Conservation (phyloP, 2,797 vertebrate species). For the Melanotaenia maccullochi region DNA sequence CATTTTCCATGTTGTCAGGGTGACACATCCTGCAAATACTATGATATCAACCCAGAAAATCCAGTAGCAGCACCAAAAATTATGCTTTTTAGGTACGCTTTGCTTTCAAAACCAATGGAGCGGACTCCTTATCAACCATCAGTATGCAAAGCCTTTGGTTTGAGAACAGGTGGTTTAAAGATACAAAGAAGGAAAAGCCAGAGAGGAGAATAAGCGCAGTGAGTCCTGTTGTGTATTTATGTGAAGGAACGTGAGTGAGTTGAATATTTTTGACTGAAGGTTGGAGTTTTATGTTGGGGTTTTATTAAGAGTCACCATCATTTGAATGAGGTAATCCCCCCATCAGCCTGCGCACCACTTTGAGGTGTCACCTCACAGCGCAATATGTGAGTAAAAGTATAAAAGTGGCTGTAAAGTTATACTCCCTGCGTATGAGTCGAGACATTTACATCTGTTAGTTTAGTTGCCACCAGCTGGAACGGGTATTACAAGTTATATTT, state of each 20-base stretch:
- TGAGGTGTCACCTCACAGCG: constrained; percentile 40
- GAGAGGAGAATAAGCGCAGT: background rate
- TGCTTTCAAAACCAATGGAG: background rate
- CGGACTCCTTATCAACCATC: background rate
- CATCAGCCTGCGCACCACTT: constrained; percentile 46
- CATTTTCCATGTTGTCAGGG: background rate
- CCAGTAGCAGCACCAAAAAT: background rate
- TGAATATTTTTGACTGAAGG: constrained; percentile 10
- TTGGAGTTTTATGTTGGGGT: constrained; percentile 19
- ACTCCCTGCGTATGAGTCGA: constrained; percentile 34
- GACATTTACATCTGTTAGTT: constrained; percentile 47
- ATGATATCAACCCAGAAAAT: background rate
- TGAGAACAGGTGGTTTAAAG: background rate
- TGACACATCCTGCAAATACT: background rate
- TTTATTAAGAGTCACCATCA: constrained; percentile 63
- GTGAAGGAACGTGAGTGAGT: constrained; percentile 44
- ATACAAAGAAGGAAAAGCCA: no score
- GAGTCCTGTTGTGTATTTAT: constrained; percentile 14
- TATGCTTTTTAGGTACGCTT: background rate
- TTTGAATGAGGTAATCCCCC: constrained; percentile 66
- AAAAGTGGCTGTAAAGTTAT: constrained; percentile 14
- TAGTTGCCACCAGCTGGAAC: constrained; percentile 46
- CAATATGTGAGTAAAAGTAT: constrained; percentile 30
- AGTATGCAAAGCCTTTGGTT: background rate
- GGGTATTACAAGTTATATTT: constrained; percentile 46